Percentiles rank a stretch among this genome's conserved stretches.
Conservation (phyloP, 2,797 vertebrate genomes). For the Takifugu ocellatus region DNA sequence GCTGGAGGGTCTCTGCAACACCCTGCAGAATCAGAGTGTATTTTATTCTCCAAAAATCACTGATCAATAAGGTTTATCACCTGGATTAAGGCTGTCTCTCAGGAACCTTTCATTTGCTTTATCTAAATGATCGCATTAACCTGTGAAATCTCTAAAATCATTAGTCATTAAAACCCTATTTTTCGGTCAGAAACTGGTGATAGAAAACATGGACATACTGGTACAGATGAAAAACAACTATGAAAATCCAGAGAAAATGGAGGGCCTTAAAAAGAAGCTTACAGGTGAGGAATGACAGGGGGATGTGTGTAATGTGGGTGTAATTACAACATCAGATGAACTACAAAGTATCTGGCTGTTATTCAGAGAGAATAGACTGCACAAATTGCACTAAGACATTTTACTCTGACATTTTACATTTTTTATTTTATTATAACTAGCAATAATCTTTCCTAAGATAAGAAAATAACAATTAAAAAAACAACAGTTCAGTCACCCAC, state of each 20-base stretch:
- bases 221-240: slow-evolving; percentile 90
- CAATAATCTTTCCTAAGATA: background rate
- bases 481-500: background rate
- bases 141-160: too few relatives aligned
- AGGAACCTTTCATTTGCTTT: too few relatives aligned
- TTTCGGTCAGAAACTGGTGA: slow-evolving; percentile 84
- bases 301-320: background rate
- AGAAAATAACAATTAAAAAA: background rate
- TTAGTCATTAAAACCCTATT: background rate
- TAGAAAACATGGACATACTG: slow-evolving; percentile 92
- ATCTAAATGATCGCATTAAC: too few relatives aligned
- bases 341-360: background rate
- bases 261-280: slow-evolving; percentile 77
- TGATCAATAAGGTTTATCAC: too few relatives aligned
- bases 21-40: too few relatives aligned
- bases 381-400: background rate
- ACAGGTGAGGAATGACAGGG: slow-evolving; percentile 70
- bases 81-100: too few relatives aligned
- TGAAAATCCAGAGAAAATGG: slow-evolving; percentile 81
- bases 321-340: background rate
- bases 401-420: background rate
- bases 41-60: too few relatives aligned
- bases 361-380: too few relatives aligned
- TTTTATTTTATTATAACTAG: background rate
- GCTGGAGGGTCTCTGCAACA: too few relatives aligned